A percentile compares a stretch with the other conserved stretches of the same genome.
phyloP scores from a whole-genome alignment of 1,140 invertebrate species.

The Tachypleus tridentatus region DNA sequence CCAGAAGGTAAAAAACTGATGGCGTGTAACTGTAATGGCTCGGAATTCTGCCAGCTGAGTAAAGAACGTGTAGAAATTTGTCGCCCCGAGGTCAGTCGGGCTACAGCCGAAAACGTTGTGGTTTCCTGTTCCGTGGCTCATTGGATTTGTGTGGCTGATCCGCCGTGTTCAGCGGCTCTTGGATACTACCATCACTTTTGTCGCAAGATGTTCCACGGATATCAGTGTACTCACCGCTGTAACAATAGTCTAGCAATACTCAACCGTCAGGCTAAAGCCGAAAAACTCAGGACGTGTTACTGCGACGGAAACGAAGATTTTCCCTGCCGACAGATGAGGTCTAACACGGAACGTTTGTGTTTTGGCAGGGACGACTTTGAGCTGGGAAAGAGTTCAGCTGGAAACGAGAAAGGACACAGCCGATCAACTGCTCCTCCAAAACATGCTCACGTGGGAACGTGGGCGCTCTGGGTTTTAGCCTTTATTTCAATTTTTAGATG shows the following conservation, averaged over 20 bases:
- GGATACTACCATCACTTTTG: constrained; percentile 58
- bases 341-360: constrained; percentile 58
- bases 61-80: constrained; percentile 57
- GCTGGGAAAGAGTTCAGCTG: no score
- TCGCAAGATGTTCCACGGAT: constrained; percentile 58
- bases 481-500: no score
- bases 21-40: constrained; percentile 54
- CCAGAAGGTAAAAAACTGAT: constrained; percentile 57
- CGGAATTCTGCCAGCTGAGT: constrained; percentile 46
- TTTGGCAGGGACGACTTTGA: constrained; percentile 26
- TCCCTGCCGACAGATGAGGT: constrained; percentile 49
- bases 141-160: constrained; percentile 61
- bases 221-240: constrained; percentile 57
- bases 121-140: constrained; percentile 60
- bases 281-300: constrained; percentile 56
- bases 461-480: no score
- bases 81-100: constrained; percentile 46
- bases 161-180: constrained; percentile 57
- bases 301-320: constrained; percentile 65
- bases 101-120: constrained; percentile 48
- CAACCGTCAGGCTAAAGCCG: constrained; percentile 58
- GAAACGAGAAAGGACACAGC: no score
- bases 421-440: no score
- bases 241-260: constrained; percentile 65
- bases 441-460: no score